Base-by-base conservation (phyloP, 2,113 vertebrate genomes). In the Malaclemys terrapin region DNA sequence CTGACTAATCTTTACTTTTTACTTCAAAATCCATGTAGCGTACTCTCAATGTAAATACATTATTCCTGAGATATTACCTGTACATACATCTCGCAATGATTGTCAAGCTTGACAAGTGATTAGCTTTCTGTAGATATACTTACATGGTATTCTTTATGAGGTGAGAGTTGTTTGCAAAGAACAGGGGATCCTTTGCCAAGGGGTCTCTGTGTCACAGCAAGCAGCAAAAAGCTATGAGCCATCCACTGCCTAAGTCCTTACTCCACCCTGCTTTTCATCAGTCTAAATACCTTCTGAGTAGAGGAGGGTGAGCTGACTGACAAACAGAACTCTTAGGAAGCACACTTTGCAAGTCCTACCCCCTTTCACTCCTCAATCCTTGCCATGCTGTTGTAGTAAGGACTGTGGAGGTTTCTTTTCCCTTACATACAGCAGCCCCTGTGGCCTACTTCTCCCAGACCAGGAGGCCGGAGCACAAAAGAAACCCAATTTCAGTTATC, bases 381-480 rank as follows among this genome's bases (percentile, higher is more conserved):
- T n/a, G 14, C 76, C 62, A 45, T 5, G 1, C 14, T n/a, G 31
- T 91, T 84, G 82, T 0, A 84, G 54, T 42, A 75, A 0, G 0
- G 89, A 52, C 5, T 25, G 27, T 42, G 52, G 20, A 7, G 31
- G 52, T 11, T 47, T 84, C 16, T 27, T 82, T 27, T 62, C 69
- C 31, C 22, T 89, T 35, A 8, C 1, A 7, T 13, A 24, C 72
- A 84, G 85, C 62, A 80, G 19, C 19, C 20, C 42, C 52, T 19
- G 5, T 22, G 24, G 13, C 57, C 27, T 24, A 38, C 87, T 87
- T 50, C 35, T 79, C 31, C 50, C 62, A 86, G 62, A 2, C 56
- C n/a, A 5, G 4, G 29, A 4, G 53, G 9, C 0, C 1, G 20
- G 27, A 87, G 90, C 49, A 27, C 5, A 1, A 0, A 78, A 47